A percentile compares a stretch with the other conserved stretches of the same genome.
phyloP scores from a whole-genome alignment of 2,797 vertebrate genomes.

The Ctenosaura bakeri region DNA sequence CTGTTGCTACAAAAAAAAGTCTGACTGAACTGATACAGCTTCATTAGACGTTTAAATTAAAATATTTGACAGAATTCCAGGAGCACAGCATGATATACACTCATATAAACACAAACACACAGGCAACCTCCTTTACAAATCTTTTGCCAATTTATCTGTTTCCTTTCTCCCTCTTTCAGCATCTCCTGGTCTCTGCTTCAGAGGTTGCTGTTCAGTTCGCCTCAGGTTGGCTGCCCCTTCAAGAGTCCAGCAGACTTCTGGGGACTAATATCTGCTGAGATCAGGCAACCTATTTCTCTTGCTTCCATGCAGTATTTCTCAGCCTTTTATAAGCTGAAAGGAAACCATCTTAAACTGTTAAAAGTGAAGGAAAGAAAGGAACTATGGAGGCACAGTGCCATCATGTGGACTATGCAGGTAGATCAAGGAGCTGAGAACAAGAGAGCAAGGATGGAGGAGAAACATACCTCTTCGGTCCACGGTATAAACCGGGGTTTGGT shows the following conservation, averaged over 20 bases:
- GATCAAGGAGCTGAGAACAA: too few species aligned
- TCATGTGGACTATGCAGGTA: background rate
- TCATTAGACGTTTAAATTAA: background rate
- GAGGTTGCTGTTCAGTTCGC: background rate
- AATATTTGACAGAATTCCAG: background rate
- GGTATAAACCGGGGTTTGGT: too few species aligned
- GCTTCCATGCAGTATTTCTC: background rate
- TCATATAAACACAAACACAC: too few species aligned
- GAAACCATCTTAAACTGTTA: background rate
- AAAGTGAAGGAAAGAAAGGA: background rate
- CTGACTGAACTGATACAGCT: background rate
- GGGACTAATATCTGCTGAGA: background rate
- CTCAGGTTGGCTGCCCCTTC: background rate
- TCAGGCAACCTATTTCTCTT: background rate
- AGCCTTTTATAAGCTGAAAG: background rate
- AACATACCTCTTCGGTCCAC: too few species aligned
- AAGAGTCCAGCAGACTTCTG: background rate
- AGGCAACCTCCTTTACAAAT: background rate
- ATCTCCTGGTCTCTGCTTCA: background rate
- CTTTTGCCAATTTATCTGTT: background rate
- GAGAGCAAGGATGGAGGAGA: background rate
- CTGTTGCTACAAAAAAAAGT: background rate
- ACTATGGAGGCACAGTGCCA: conserved; percentile 22
- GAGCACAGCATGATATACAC: background rate
- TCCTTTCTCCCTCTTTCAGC: background rate